Evolutionary conservation across 2,797 vertebrate species (phyloP), one percentile per base, ranked within the genome.

Genomic region (Epinephelus awoara): DNA sequence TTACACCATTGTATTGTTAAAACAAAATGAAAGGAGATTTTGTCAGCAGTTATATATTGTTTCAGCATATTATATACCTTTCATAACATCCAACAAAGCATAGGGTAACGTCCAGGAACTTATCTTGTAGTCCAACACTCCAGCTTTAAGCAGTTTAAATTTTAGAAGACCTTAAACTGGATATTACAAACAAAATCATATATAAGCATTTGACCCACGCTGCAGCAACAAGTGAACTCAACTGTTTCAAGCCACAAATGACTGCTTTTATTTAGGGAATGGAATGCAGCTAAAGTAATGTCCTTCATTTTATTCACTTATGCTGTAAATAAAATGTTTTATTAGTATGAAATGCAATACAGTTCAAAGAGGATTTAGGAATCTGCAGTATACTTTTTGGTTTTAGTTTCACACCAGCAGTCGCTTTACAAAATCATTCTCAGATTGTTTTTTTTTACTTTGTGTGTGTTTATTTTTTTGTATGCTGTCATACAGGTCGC

Each of bases 401-500:
- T 49, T 50, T 61, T 15, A 12, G n/a, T 54, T 72, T 55, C 34
- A 8, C 34, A 6, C 34, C 34, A 34, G 34, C 34, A 8, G 34
- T 34, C 34, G 7, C 6, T 23, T n/a, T 12, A 38, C 25, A 0
- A 62, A 49, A 17, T 57, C 0, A 57, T 70, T 71, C 18, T 73
- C 52, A 12, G 18, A 64, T 7, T 23, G 46, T 6, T 29, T 18
- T 59, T 23, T 18, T 59, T 23, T 63, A 49, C 0, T 70, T 42
- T 75, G 12, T 84, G 61, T 82, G 51, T n/a, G 72, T 61, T 78
- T 29, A 29, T 29, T 5, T 29, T 29, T 29, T 29, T 29, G 27
- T 29, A 4, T 29, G 27, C 27, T 29, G 27, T 76, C 46, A n/a
- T 40, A 40, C 85, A 99, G 98, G 97, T 95, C 98, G 98, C 56